A percentile compares a stretch with the other conserved stretches of the same genome.
phyloP scores from a whole-genome alignment of 2,113 vertebrate genomes.

The Mesitornis unicolor region DNA sequence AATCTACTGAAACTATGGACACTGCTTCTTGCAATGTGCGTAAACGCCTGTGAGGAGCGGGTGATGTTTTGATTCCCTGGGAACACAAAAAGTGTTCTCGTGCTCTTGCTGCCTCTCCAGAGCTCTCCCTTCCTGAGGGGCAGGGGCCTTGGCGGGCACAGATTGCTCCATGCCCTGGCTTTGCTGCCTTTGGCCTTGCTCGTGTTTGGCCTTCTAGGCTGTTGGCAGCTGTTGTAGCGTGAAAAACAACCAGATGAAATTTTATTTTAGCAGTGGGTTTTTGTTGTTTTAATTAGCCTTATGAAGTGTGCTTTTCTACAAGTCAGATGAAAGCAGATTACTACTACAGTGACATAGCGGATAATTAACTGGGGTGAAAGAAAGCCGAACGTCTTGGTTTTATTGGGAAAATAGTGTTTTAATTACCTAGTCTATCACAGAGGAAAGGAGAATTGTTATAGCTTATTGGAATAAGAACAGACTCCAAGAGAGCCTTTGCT shows the following conservation, averaged over 20 bases:
- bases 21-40: background rate
- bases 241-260: background rate
- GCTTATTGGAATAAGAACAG: background rate
- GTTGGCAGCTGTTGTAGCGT: background rate
- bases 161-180: background rate
- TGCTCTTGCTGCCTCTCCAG: background rate
- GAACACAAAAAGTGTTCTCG: background rate
- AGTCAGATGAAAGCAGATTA: constrained; percentile 37
- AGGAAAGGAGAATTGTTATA: constrained; percentile 16
- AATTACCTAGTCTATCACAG: constrained; percentile 15
- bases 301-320: background rate
- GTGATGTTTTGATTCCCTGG: background rate
- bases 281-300: constrained; percentile 43
- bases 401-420: constrained; percentile 25
- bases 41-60: background rate
- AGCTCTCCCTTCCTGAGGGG: background rate
- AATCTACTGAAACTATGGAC: background rate
- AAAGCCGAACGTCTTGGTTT: constrained; percentile 9
- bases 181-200: background rate
- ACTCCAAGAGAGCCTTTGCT: background rate
- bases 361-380: constrained; percentile 38
- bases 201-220: background rate
- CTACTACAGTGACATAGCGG: constrained; percentile 7
- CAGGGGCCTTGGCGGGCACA: background rate
- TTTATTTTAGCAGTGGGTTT: constrained; percentile 7